Evolutionary conservation across 2,797 vertebrate genomes (phyloP), one percentile per base, ranked within the genome.

Genomic region (Spinus olivaceus): DNA sequence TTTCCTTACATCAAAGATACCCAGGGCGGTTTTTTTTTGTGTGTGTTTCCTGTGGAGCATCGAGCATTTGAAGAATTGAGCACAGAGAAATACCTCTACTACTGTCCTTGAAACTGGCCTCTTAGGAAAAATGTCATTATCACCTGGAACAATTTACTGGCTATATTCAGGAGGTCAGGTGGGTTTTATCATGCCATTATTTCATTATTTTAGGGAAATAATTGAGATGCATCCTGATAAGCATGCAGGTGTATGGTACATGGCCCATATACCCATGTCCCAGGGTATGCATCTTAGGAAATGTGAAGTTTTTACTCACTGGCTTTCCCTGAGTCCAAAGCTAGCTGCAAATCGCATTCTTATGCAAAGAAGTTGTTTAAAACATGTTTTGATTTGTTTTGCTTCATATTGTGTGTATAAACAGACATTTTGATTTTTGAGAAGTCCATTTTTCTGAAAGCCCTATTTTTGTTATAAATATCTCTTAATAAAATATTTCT

Each of bases 341-440:
- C 21, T 42, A 50, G 24, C 21, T 74, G 23, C 6, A 41, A 46
- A 81, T 65, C 21, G 33, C 16, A 7, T 53, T 73, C 10, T 61
- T 33, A 22, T 7, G 10, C 61, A 59, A 85, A 63, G 10, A 72
- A 44, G 10, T 15, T 81, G 8, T 71, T 86, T 70, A 28, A 74
- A 86, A 63, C 18, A 6, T 25, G 8, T 35, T 92, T 83, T 71
- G 7, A 12, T 78, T 86, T 30, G 5, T 56, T 94, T 84, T 91
- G 23, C 24, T 82, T 87, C 30, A 28, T 32, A 27, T 41, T 1
- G 0, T 66, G 3, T 51, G 11, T 56, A 33, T 70, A 88, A 81
- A 83, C 21, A 88, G 73, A 35, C 23, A 37, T 89, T 86, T 51
- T 54, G n/a, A 78, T 86, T 96, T 91, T 79, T 86, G 82, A 93